Percentiles rank a stretch among this genome's conserved stretches.
Evolutionary conservation across 2,797 vertebrate species (phyloP).

Genomic region (Alectoris magna): DNA sequence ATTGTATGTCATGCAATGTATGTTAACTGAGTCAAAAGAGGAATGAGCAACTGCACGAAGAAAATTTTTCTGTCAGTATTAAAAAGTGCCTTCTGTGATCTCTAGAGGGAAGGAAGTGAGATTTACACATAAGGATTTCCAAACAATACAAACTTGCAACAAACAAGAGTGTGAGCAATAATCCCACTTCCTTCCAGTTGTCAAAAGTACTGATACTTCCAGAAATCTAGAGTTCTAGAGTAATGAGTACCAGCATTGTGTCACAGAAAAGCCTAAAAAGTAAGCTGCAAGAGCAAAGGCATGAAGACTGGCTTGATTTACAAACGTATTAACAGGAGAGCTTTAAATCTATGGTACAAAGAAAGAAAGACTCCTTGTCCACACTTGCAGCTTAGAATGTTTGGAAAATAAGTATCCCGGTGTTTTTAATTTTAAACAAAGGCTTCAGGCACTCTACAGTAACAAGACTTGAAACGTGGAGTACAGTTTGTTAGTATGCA

Average conservation of each 20-base stretch:
- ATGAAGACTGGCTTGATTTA: neutral
- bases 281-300: neutral
- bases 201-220: neutral
- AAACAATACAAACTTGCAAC: constrained; percentile 2
- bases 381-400: neutral
- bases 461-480: neutral
- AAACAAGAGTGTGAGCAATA: neutral
- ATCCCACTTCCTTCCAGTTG: constrained; percentile 23
- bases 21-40: neutral
- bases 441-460: neutral
- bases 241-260: neutral
- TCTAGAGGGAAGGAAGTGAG: constrained; percentile 29
- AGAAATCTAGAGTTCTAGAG: neutral
- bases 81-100: neutral
- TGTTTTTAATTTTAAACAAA: neutral
- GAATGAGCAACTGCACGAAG: neutral
- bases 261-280: constrained; percentile 5
- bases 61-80: neutral
- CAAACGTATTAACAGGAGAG: neutral
- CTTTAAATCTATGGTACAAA: neutral
- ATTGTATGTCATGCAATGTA: neutral
- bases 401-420: neutral
- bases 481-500: neutral
- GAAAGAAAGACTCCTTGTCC: neutral
- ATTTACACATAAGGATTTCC: constrained; percentile 34